These are phyloP conservation scores for Ctenopoma multispine DNA, from an alignment of 2,797 vertebrate genomes.

Conservation along the genomic window DNA sequence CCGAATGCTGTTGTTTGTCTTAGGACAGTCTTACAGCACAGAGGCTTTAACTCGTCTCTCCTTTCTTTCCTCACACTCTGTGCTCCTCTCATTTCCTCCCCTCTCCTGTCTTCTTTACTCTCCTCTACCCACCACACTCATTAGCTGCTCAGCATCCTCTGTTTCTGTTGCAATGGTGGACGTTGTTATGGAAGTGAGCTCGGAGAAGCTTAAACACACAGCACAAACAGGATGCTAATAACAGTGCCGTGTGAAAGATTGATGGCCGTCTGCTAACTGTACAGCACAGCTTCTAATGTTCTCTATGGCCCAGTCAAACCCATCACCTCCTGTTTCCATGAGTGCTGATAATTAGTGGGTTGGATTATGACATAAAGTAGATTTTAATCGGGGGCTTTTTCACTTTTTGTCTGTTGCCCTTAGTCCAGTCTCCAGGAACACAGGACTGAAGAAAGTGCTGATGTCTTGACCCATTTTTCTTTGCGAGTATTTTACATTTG, in stretches of 20 bases:
- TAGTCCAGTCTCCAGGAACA: too few species aligned
- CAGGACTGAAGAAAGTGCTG: too few species aligned
- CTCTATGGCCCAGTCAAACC: slow-evolving; percentile 15
- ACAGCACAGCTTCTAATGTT: background rate
- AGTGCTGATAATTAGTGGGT: background rate
- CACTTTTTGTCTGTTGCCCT: too few species aligned
- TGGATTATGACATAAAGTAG: background rate
- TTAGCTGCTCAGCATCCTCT: slow-evolving; percentile 1
- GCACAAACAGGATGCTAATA: slow-evolving; percentile 65
- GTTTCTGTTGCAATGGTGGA: background rate
- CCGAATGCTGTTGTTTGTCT: background rate
- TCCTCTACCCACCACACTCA: background rate
- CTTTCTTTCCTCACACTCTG: background rate
- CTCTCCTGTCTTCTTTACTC: background rate
- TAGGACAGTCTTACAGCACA: background rate
- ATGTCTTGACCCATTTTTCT: too few species aligned
- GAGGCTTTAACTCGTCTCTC: background rate
- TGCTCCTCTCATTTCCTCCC: background rate
- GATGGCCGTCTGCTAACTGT: slow-evolving; percentile 31
- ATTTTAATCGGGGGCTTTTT: background rate
- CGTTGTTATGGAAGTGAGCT: slow-evolving; percentile 25
- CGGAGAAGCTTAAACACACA: slow-evolving; percentile 30
- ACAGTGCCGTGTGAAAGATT: slow-evolving; percentile 55
- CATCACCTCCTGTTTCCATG: background rate
- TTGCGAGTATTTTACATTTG: too few species aligned